phyloP scores from a whole-genome alignment of 2,888 invertebrate species.

The Drosophila koepferae region DNA sequence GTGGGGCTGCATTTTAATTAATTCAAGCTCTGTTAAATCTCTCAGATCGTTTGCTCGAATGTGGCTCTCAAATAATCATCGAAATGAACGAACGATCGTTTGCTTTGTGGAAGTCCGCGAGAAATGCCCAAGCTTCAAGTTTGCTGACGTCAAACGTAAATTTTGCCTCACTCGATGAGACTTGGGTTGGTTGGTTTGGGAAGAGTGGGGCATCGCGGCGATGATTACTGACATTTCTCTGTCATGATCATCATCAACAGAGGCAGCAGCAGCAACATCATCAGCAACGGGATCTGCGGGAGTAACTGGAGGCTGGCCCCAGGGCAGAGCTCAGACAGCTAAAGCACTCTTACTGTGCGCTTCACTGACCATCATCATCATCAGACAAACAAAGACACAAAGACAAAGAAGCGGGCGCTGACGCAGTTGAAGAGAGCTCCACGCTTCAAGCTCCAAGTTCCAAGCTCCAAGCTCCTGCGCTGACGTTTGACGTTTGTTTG shows the following conservation, averaged over 20 bases:
- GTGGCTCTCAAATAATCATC: slow-evolving; percentile 43
- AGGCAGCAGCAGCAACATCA: slow-evolving; percentile 9
- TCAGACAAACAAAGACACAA: slow-evolving; percentile 41
- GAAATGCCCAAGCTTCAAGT: slow-evolving; percentile 53
- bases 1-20: slow-evolving; percentile 55
- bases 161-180: slow-evolving; percentile 14
- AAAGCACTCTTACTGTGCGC: slow-evolving; percentile 45
- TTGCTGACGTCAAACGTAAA: slow-evolving; percentile 65
- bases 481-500: slow-evolving; percentile 32
- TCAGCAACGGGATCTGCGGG: slow-evolving; percentile 12
- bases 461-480: slow-evolving; percentile 24
- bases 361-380: slow-evolving; percentile 53
- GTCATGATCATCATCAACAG: slow-evolving; percentile 54
- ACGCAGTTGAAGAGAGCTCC: slow-evolving; percentile 23
- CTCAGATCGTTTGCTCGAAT: slow-evolving; percentile 52
- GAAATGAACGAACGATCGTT: background rate
- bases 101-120: slow-evolving; percentile 32
- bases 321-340: slow-evolving; percentile 16
- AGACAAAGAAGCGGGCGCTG: slow-evolving; percentile 38
- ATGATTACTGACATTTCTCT: slow-evolving; percentile 62
- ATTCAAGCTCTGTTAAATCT: slow-evolving; percentile 40
- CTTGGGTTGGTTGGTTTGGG: background rate
- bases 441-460: slow-evolving; percentile 24
- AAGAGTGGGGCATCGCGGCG: background rate
- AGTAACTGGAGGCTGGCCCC: slow-evolving; percentile 5